phyloP scores from a whole-genome alignment of 2,888 invertebrate species.

The Trisateles emortualis region DNA sequence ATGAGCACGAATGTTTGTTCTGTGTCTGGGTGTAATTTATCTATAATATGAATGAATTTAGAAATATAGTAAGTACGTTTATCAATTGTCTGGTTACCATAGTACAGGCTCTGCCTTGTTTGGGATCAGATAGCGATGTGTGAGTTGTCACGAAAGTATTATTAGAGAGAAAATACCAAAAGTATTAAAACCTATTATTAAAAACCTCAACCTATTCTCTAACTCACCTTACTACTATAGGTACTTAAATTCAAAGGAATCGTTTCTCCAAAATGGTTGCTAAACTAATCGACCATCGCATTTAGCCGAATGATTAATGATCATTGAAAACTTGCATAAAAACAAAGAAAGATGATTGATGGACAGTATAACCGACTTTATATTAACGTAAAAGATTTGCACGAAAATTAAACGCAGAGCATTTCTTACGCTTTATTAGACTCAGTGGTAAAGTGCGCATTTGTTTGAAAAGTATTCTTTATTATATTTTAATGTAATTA shows the following conservation, averaged over 20 bases:
- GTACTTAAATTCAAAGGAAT: not conserved
- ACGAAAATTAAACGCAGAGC: not conserved
- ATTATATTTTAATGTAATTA: too few relatives aligned
- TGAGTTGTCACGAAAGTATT: too few relatives aligned
- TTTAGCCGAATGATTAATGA: constrained; percentile 39
- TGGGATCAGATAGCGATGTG: too few relatives aligned
- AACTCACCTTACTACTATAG: not conserved
- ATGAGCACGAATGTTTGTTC: too few relatives aligned
- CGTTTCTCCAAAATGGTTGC: not conserved
- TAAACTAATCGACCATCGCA: constrained; percentile 18
- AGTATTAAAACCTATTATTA: too few relatives aligned
- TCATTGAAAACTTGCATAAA: constrained; percentile 32
- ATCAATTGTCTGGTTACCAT: too few relatives aligned
- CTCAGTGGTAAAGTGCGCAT: not conserved
- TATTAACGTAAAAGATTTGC: not conserved
- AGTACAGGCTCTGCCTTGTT: too few relatives aligned
- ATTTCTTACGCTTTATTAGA: not conserved
- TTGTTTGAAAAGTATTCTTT: not conserved
- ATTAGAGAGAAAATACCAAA: too few relatives aligned
- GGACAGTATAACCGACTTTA: constrained; percentile 1
- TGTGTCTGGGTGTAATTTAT: too few relatives aligned
- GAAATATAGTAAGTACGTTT: too few relatives aligned
- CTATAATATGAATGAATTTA: too few relatives aligned
- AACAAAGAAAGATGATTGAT: constrained; percentile 38
- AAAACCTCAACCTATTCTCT: not conserved